A percentile compares a stretch with the other conserved stretches of the same genome.
phyloP scores from a whole-genome alignment of 2,888 invertebrate species.

The Acrobeloides nanus region DNA sequence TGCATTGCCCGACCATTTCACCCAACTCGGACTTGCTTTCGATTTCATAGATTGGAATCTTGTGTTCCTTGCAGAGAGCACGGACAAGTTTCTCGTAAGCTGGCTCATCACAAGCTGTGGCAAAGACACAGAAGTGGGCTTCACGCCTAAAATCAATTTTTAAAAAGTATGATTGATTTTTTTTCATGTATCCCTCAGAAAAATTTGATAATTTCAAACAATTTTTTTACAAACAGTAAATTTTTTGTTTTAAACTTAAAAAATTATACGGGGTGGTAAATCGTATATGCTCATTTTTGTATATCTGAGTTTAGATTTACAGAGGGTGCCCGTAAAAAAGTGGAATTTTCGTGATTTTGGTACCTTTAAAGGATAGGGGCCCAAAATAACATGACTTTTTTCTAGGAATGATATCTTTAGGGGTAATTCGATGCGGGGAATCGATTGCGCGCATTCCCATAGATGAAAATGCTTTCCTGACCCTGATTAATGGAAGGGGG shows the following conservation, averaged over 20 bases:
- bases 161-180: not conserved
- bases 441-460: too few relatives aligned
- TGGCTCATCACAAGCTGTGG: constrained; percentile 96
- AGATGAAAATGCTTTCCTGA: too few relatives aligned
- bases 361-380: too few relatives aligned
- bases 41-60: constrained; percentile 87
- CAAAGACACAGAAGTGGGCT: constrained; percentile 88
- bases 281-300: too few relatives aligned
- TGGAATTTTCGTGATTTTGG: too few relatives aligned
- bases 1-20: constrained; percentile 98
- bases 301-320: too few relatives aligned
- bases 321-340: too few relatives aligned
- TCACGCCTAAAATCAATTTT: constrained; percentile 67
- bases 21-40: constrained; percentile 98
- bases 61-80: constrained; percentile 94
- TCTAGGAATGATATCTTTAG: too few relatives aligned
- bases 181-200: not conserved
- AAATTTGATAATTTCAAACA: constrained; percentile 7
- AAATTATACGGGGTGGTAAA: too few relatives aligned
- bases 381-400: too few relatives aligned
- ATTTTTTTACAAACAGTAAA: constrained; percentile 4
- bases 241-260: not conserved
- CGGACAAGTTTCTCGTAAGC: constrained; percentile 93
- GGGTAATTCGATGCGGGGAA: too few relatives aligned
- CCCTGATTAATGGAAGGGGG: too few relatives aligned